Base-by-base conservation (phyloP, 2,888 invertebrate species). In the Timema cristinae region DNA sequence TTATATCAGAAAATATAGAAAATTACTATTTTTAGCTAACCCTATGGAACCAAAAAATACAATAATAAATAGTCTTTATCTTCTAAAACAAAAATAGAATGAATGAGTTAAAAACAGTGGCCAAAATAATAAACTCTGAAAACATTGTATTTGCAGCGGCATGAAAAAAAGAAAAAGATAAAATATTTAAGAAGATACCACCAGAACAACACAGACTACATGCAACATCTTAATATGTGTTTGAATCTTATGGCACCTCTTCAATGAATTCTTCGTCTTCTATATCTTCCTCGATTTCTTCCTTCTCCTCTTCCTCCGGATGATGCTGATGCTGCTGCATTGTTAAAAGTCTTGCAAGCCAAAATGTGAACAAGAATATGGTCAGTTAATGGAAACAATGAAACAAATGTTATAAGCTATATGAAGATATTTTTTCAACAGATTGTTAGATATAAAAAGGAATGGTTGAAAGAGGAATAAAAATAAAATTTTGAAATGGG, bases 261-360 rank as follows among this genome's bases (percentile, higher is more conserved):
- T 87, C 87, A 77, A 84, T 84, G 76, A 85, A 86, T 76, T 87
- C 87, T 76, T 86, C 86, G 72, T 82, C 78, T 75, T 78, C 78
- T 47, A 76, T 73, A 56, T 78, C 83, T 71, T 83, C 85, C 79
- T 87, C 86, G 75, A 85, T 85, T 77, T 86, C 84, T 70, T 78
- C 78, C 67, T 77, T 74, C 10, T 74, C 75, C 6, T 74, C 75
- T 50, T 73, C 69, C 16, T 69, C 71, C 50, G 49, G 32, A 32
- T 4, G 32, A 51, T 50, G 16, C 70, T 4, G 32, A 51, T 50
- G 16, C 70, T 70, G 72, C 59, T 68, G 69, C 72, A 72, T 72
- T 69, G 69, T 72, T 67, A 52, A 32, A 69, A 15, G 66, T 67
- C 69, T 72, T 67, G 54, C 61, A 63, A 6, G 9, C 48, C 48